Conservation (phyloP, 2,888 invertebrate genomes). For the Sminthurides aquaticus region DNA sequence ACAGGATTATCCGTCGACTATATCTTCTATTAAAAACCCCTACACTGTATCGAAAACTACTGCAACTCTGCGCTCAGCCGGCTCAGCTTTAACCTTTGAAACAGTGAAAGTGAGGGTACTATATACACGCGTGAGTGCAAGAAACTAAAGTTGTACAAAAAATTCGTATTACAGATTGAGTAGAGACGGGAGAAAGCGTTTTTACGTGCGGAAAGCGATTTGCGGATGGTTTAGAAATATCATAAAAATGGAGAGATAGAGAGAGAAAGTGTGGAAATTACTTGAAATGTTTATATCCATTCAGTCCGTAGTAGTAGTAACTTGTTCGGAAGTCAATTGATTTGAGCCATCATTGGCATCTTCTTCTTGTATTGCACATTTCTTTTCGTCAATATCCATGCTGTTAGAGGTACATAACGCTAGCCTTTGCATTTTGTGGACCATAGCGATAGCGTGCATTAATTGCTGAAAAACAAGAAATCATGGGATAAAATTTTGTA, state of each 20-base stretch:
- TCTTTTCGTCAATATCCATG: constrained; percentile 46
- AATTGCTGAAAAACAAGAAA: constrained; percentile 47
- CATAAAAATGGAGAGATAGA: neutral
- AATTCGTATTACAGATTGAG: neutral
- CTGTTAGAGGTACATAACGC: constrained; percentile 47
- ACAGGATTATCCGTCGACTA: too few species aligned
- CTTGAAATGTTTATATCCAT: neutral
- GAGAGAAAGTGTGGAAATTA: constrained; percentile 1
- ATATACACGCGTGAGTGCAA: too few species aligned
- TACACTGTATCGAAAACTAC: too few species aligned
- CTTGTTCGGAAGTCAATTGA: neutral
- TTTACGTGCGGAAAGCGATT: neutral
- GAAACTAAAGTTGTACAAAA: neutral
- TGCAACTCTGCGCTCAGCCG: constrained; percentile 12
- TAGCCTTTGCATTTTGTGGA: constrained; percentile 49
- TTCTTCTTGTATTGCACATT: constrained; percentile 46
- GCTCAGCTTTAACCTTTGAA: too few species aligned
- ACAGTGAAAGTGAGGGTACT: neutral
- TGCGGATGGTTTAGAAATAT: too few species aligned
- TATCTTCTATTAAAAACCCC: too few species aligned
- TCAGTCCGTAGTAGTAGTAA: constrained; percentile 8
- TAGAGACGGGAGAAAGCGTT: neutral
- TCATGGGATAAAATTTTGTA: constrained; percentile 11
- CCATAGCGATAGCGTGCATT: constrained; percentile 51
- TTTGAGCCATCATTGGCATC: constrained; percentile 43